Conservation (phyloP, 2,797 vertebrate genomes). For the Schizopygopsis malacanthus region DNA sequence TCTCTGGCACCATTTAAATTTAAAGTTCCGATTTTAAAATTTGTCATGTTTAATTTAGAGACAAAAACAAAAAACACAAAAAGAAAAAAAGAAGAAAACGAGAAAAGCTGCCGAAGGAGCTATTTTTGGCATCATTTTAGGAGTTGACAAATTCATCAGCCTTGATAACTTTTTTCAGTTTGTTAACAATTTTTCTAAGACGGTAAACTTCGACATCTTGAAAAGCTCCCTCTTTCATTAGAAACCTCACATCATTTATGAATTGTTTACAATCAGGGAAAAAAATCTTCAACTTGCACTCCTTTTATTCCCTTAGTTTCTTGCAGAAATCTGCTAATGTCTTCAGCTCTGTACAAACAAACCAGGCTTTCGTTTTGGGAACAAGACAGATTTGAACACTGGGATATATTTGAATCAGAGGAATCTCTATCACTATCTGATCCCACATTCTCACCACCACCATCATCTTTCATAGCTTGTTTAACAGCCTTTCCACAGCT, state of each 20-base stretch:
- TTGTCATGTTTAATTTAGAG: not conserved
- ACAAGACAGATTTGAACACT: not conserved
- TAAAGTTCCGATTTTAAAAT: not conserved
- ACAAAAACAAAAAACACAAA: not conserved
- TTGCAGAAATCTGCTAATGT: not conserved
- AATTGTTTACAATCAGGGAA: not conserved
- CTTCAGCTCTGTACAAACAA: not conserved
- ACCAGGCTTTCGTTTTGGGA: not conserved
- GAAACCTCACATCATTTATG: not conserved
- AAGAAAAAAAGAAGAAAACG: not conserved
- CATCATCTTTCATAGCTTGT: not conserved
- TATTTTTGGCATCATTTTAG: not conserved
- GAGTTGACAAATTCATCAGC: not conserved
- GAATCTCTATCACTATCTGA: not conserved
- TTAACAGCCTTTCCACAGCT: not conserved
- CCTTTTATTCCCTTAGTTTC: not conserved
- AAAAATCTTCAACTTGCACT: not conserved
- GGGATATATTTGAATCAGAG: not conserved
- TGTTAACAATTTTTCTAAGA: not conserved
- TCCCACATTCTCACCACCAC: not conserved
- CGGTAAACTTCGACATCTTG: not conserved
- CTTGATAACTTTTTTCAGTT: not conserved
- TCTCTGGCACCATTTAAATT: not conserved
- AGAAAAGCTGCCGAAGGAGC: not conserved
- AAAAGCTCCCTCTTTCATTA: not conserved